Base-by-base conservation (phyloP, 2,888 invertebrate species). In the Ptychoptera contaminata region DNA sequence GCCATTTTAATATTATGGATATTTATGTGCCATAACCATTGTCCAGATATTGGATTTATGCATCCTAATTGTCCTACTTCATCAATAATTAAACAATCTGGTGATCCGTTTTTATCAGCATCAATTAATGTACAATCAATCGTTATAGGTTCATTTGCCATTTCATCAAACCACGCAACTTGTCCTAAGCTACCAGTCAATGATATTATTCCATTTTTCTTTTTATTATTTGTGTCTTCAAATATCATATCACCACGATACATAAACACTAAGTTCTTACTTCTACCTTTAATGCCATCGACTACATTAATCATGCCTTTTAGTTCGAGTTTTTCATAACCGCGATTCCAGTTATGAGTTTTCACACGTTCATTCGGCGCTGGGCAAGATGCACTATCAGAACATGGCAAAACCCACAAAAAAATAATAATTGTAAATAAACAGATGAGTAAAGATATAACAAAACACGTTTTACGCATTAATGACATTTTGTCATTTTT, bases 81-180 rank as follows among this genome's bases (percentile, higher is more conserved):
- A 16, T 84, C 83, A 14, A 80, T 70, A 6, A 86, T 73, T 44
- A 87, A 68, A 52, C 87, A 87, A 55, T 86, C 84, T 10, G 76
- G 72, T 44, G 74, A 72, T 9, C 76, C 79, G 57, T 84, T 80
- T 42, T 67, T 70, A 59, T 83, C 78, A 0, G 79, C 74, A 65
- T 86, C 85, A 43, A 85, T 67, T 1, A 80, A 62, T 16, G 75
- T 71, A 56, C 87, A 87, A 56, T 84, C 79, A 31, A 86, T 76
- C 55, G 78, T 74, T 16, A 72, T 71, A 0, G 85, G 84, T 52
- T 78, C 74, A 53, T 75, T 73, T 36, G 70, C 71, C 56, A 82
- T 76, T 49, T 76, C 69, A 23, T 79, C 78, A 55, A 76, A 79
- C 85, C 85, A 85, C 2, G 80, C 76, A 0, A 80, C 74, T 47